Percentiles rank a stretch among this genome's conserved stretches.
These are phyloP conservation scores for Morus bassanus DNA, from an alignment of 2,797 vertebrate genomes.

Conservation along the genomic window DNA sequence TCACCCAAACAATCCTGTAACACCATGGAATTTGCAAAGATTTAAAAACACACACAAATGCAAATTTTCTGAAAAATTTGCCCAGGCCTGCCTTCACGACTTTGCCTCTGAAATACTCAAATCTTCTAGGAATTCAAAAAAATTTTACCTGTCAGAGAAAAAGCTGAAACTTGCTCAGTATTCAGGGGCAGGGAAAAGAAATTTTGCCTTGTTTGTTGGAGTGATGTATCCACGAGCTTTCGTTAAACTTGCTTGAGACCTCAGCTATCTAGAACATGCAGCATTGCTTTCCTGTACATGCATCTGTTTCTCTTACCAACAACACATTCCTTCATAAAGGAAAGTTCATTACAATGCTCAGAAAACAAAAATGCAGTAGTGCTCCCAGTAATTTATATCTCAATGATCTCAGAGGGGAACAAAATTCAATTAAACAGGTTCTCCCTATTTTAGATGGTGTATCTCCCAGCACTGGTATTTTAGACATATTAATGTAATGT, in stretches of 20 bases:
- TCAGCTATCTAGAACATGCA: not conserved
- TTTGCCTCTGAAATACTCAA: not conserved
- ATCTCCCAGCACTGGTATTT: not conserved
- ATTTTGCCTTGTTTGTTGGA: not conserved
- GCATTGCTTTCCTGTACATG: not conserved
- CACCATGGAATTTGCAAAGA: not conserved
- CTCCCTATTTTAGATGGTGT: not conserved
- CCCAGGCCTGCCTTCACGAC: rapidly evolving
- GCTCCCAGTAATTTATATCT: not conserved
- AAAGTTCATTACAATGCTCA: not conserved
- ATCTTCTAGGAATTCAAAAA: not conserved
- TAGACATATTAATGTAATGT: not conserved
- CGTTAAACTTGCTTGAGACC: not conserved
- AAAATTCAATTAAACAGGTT: not conserved
- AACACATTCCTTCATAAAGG: not conserved
- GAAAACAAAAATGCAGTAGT: not conserved
- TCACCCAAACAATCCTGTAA: not conserved
- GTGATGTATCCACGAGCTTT: not conserved
- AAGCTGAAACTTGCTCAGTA: not conserved
- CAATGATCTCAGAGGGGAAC: not conserved
- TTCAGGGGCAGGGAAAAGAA: not conserved
- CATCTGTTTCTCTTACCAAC: not conserved
- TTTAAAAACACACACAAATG: not conserved
- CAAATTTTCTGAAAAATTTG: not conserved
- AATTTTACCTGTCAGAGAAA: not conserved